A percentile compares a stretch with the other conserved stretches of the same genome.
Evolutionary conservation across 2,797 vertebrate species (phyloP).

Genomic region (Urophycis tenuis): DNA sequence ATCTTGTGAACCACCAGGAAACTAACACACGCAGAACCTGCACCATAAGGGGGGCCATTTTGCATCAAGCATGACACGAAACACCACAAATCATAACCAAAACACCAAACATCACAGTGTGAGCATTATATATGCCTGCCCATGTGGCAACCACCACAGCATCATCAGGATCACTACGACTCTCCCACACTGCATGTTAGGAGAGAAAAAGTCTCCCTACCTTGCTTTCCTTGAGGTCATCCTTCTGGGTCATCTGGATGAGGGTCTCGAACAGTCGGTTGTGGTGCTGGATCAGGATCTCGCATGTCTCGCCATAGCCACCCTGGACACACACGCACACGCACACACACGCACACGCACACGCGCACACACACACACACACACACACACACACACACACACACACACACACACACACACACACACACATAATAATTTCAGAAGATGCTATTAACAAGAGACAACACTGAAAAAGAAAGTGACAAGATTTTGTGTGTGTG

Average conservation of each 20-base stretch:
- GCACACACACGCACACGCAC: background rate
- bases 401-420: too few relatives aligned
- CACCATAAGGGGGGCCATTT: too few relatives aligned
- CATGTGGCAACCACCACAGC: background rate
- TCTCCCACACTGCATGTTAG: too few relatives aligned
- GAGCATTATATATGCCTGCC: too few relatives aligned
- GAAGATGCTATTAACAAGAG: background rate
- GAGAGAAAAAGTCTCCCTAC: conserved; percentile 56
- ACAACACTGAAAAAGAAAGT: background rate
- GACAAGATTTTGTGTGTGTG: too few relatives aligned
- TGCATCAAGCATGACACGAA: too few relatives aligned
- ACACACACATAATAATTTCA: too few relatives aligned
- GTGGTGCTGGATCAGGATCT: conserved; percentile 94
- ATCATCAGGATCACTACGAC: background rate
- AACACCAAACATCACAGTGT: too few relatives aligned
- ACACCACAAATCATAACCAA: too few relatives aligned
- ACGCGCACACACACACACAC: too few relatives aligned
- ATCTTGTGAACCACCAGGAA: background rate
- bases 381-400: too few relatives aligned
- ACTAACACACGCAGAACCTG: too few relatives aligned
- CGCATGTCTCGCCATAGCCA: conserved; percentile 96
- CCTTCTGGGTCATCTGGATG: conserved; percentile 97
- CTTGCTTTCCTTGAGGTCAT: conserved; percentile 95
- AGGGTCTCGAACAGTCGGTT: conserved; percentile 89
- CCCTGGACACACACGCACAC: conserved; percentile 67